Percentiles rank a stretch among this genome's conserved stretches.
Conservation (phyloP, 2,113 vertebrate genomes). For the Struthio camelus region DNA sequence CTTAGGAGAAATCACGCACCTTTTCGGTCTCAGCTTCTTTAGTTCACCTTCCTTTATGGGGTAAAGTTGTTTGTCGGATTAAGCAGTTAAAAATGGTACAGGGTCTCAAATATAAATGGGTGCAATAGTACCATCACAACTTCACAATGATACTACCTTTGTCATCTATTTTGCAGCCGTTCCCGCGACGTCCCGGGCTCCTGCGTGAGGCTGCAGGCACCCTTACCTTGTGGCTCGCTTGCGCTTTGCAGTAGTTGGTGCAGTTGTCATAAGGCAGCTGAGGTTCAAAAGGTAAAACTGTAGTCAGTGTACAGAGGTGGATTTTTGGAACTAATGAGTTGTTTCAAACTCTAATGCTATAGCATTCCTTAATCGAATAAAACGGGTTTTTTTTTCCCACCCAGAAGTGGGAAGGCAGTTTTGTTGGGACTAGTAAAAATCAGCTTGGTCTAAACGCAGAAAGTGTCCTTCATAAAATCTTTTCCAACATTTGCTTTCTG, state of each 20-base stretch:
- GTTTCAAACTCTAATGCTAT: not conserved
- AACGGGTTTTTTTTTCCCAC: not conserved
- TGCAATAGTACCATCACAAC: no score
- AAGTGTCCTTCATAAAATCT: not conserved
- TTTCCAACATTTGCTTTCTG: not conserved
- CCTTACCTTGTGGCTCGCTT: not conserved
- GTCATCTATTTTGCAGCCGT: not conserved
- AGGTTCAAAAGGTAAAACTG: not conserved
- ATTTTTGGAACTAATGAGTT: not conserved
- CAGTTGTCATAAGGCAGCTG: not conserved
- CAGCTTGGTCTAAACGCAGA: not conserved
- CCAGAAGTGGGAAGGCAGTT: not conserved
- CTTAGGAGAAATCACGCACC: not conserved
- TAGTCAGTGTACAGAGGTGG: not conserved
- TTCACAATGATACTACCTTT: not conserved
- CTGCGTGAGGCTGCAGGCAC: not conserved
- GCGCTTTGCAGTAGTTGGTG: fast-evolving
- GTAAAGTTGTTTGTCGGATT: not conserved
- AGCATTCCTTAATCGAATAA: not conserved
- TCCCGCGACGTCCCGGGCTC: not conserved
- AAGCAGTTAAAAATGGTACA: not conserved
- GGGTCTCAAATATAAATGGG: not conserved
- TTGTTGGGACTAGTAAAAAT: not conserved
- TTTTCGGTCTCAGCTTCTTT: not conserved
- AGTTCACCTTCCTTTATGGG: not conserved